Base-by-base conservation (phyloP, 2,113 vertebrate species). In the Brachionichthys hirsutus region DNA sequence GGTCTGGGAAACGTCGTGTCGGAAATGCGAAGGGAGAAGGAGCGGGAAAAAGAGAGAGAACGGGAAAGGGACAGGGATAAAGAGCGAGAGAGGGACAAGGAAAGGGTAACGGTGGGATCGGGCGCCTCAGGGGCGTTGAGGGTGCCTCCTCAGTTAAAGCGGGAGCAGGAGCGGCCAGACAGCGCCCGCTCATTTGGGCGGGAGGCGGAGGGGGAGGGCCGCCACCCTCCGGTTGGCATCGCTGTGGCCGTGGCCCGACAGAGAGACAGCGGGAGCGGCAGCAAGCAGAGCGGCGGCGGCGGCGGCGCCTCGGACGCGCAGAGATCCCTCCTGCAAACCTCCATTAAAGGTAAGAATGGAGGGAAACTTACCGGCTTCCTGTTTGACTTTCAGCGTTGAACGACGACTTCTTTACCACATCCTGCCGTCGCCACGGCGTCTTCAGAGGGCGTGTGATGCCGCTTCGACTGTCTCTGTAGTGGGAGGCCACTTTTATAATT, bases 241-340 rank as follows among this genome's bases (percentile, higher is more conserved):
- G 97, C 97, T 0, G 97, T 99, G 54, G 97, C 97, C 0, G 96
- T 99, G 70, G 97, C 97, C 15, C 90, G 97, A 8, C 97, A 98
- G 83, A 93, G 95, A 77, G 95, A 98, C 92, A 94, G 90, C 47
- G 92, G 87, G 24, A 78, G 67, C 69, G 10, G 11, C 35, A 89
- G 78, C 55, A 97, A 97, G 64, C 88, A 92, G 62, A 90, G 79
- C 9, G 79, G 92, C 0, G 90, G 90, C 18, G 24, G 24, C 24
- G 24, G 5, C 24, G 24, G n/a, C n/a, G 78, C 92, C 50, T 80
- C 87, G 0, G 95, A 97, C 54, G 66, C 94, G 15, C 94, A 95
- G 65, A 92, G 94, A 13, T 84, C 93, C 0, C 61, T 94, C 68
- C 89, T 95, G 81, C 89, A 91, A 73, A 92, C 91, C 17, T 85